A percentile compares a stretch with the other conserved stretches of the same genome.
phyloP scores from a whole-genome alignment of 2,888 invertebrate genomes.

The Craniophora ligustri region DNA sequence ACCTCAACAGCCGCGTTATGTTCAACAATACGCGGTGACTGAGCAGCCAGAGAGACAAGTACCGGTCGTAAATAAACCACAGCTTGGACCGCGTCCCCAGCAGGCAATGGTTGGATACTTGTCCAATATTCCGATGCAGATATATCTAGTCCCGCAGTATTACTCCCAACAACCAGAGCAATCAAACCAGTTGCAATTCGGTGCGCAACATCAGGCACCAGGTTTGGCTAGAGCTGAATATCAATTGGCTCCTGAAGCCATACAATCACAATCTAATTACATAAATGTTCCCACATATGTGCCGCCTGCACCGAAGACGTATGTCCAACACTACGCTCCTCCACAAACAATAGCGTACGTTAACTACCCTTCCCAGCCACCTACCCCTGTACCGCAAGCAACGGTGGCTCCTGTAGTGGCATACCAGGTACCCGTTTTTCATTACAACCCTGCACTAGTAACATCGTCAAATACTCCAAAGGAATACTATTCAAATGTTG shows the following conservation, averaged over 20 bases:
- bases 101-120: slow-evolving; percentile 81
- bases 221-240: slow-evolving; percentile 59
- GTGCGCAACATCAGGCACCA: slow-evolving; percentile 54
- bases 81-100: slow-evolving; percentile 66
- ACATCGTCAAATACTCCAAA: slow-evolving; percentile 68
- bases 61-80: slow-evolving; percentile 54
- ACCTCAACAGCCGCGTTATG: slow-evolving; percentile 71
- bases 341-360: slow-evolving; percentile 65
- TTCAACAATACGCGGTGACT: slow-evolving; percentile 82
- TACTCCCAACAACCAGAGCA: slow-evolving; percentile 70
- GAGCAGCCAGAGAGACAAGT: slow-evolving; percentile 73
- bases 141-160: slow-evolving; percentile 83
- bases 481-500: slow-evolving; percentile 67
- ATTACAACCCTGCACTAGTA: slow-evolving; percentile 66
- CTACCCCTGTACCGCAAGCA: slow-evolving; percentile 65
- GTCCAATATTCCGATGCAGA: slow-evolving; percentile 83
- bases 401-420: slow-evolving; percentile 69
- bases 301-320: slow-evolving; percentile 69
- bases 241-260: slow-evolving; percentile 65
- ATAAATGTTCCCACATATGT: slow-evolving; percentile 74
- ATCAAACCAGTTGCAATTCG: slow-evolving; percentile 53
- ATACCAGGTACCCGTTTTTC: slow-evolving; percentile 74
- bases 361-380: slow-evolving; percentile 71
- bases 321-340: slow-evolving; percentile 67
- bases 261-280: slow-evolving; percentile 72